These are phyloP conservation scores for Mesoclemmys tuberculata DNA, from an alignment of 2,113 vertebrate genomes.

Conservation along the genomic window DNA sequence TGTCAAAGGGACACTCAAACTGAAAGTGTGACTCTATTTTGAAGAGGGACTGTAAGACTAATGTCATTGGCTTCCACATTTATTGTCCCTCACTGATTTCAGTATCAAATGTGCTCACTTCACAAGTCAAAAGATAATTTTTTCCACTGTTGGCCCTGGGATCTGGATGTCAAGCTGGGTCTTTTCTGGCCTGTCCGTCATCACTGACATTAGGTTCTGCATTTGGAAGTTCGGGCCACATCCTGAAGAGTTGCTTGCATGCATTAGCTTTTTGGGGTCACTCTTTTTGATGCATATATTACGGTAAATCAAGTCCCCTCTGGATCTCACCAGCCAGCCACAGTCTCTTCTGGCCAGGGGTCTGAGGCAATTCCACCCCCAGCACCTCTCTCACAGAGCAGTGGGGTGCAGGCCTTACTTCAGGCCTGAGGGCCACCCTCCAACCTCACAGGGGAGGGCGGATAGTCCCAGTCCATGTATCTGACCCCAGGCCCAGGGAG, in stretches of 20 bases:
- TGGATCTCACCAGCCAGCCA: too few relatives aligned
- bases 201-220: background rate
- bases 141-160: background rate
- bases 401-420: too few relatives aligned
- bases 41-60: background rate
- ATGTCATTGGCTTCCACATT: background rate
- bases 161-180: fast-evolving
- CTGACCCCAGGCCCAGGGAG: too few relatives aligned
- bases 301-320: too few relatives aligned
- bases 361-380: too few relatives aligned
- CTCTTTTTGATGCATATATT: background rate
- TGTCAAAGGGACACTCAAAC: background rate
- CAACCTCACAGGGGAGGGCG: too few relatives aligned
- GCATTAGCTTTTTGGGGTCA: background rate
- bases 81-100: background rate
- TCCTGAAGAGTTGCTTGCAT: background rate
- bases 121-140: background rate
- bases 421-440: too few relatives aligned
- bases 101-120: background rate
- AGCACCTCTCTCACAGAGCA: too few relatives aligned
- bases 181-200: background rate
- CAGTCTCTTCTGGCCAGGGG: too few relatives aligned
- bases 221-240: fast-evolving
- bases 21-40: background rate
- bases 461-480: too few relatives aligned